Evolutionary conservation across 2,888 invertebrate species (phyloP), one percentile per base, ranked within the genome.

Genomic region (Hirtodrosophila cameraria): DNA sequence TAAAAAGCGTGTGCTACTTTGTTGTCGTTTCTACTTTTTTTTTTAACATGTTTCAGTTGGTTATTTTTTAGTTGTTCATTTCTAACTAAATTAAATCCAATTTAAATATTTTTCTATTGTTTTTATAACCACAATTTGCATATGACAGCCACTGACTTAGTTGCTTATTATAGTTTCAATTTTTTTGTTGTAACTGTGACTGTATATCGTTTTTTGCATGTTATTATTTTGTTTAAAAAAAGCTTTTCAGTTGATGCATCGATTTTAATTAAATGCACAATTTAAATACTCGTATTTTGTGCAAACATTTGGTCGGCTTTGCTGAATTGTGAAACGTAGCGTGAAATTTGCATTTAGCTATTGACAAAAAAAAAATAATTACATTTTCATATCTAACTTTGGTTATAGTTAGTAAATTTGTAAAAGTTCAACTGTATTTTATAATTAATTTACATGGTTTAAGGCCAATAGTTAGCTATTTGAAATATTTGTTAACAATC

Each of bases 101-200:
- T 35, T 49, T n/a, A 20, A 27, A 43, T 27, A 13, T 11, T 27
- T 41, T 12, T n/a, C n/a, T 8, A 11, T 20, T 3, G 13, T 18
- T 52, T 55, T 52, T 23, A 46, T 65, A 46, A 42, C 57, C 49
- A 15, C 41, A 65, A 66, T 71, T 59, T 46, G 42, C 67, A 58
- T 67, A 58, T 58, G 73, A 43, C 57, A 62, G 41, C 39, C 33
- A 48, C 50, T 38, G 35, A 52, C 36, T 36, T 35, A 59, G 9
- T 28, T 23, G 6, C 11, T n/a, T 33, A 35, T 43, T 52, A 53
- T 41, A 39, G 16, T 18, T 48, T 12, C 23, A 9, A 28, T 9
- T 38, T 36, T n/a, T 12, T 30, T 38, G 12, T n/a, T 36, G 18
- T 18, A 18, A 18, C 18, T 18, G 5, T 18, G 3, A 9, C 6